phyloP scores from a whole-genome alignment of 1,140 invertebrate species.

The Limonius californicus region DNA sequence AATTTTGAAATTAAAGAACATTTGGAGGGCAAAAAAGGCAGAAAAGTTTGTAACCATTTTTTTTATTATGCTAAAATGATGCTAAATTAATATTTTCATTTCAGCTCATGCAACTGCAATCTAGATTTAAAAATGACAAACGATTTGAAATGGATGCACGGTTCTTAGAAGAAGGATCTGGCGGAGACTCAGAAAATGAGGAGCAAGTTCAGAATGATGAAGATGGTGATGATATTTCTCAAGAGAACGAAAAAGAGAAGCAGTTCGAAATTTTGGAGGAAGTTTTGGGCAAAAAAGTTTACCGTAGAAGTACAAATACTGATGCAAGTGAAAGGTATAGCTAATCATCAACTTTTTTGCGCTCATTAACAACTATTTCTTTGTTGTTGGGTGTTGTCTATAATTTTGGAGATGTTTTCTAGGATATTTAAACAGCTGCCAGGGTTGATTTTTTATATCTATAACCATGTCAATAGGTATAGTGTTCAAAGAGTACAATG shows the following conservation, averaged over 20 bases:
- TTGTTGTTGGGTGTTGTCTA: too few species aligned
- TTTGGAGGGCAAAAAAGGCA: conserved; percentile 54
- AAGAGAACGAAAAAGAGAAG: conserved; percentile 54
- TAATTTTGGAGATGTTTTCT: too few species aligned
- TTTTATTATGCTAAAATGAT: too few species aligned
- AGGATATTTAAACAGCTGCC: too few species aligned
- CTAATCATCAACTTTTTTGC: background rate
- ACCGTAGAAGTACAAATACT: background rate
- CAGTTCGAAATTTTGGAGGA: conserved; percentile 57
- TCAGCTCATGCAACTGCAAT: conserved; percentile 54
- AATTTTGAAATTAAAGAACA: conserved; percentile 54
- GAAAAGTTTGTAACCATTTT: conserved; percentile 54
- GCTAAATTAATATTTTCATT: conserved; percentile 18
- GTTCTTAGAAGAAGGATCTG: conserved; percentile 55
- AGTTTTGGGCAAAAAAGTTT: conserved; percentile 50
- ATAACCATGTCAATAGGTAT: too few species aligned
- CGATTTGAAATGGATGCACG: conserved; percentile 57
- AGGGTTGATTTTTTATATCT: too few species aligned
- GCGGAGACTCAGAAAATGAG: too few species aligned
- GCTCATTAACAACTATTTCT: too few species aligned
- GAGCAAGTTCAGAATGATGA: conserved; percentile 13
- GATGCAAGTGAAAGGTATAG: background rate
- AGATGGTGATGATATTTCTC: conserved; percentile 29
- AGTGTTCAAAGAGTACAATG: too few species aligned
- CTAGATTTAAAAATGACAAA: conserved; percentile 56